Evolutionary conservation across 2,888 invertebrate species (phyloP), one percentile per base, ranked within the genome.

Genomic region (Bursaphelenchus okinawaensis): DNA sequence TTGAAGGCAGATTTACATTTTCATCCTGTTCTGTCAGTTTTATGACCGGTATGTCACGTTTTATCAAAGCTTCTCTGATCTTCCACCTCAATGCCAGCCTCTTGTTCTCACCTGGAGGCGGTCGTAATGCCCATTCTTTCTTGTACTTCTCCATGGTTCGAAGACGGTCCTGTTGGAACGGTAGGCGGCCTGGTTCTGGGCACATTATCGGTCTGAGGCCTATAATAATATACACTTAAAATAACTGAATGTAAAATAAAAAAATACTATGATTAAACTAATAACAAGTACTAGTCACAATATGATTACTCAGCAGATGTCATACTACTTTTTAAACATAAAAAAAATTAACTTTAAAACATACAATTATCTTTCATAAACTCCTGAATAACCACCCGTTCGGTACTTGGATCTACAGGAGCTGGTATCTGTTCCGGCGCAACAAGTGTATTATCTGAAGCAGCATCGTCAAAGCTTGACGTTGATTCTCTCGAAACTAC

Each of bases 101-200:
- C 56, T 73, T 72, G 56, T 75, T 68, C 52, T 78, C 78, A 7
- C 76, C 77, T 0, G 79, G 80, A 7, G 74, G 67, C 6, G 80
- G 79, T 20, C 66, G 68, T 24, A 74, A 69, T 52, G 69, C 68
- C 81, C 81, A 81, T 62, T 75, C 76, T 55, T 76, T 64, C 54
- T 50, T 51, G 62, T 81, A 80, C 29, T 76, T 68, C 56, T 75
- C 71, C 60, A 72, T 67, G 40, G 71, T 69, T 9, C 70, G 74
- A 9, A 78, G 78, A 4, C 78, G 78, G 67, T 81, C 80, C 67
- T 76, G 75, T 57, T 70, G 68, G 58, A 72, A 78, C 3, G 75
- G 73, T n/a, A 71, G 67, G 26, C 74, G 67, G 22, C 80, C 80
- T 7, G 79, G 79, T 19, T 57, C 62, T 19, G 67, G 62, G 40